phyloP scores from a whole-genome alignment of 2,888 invertebrate genomes.

The Cyaniris semiargus region DNA sequence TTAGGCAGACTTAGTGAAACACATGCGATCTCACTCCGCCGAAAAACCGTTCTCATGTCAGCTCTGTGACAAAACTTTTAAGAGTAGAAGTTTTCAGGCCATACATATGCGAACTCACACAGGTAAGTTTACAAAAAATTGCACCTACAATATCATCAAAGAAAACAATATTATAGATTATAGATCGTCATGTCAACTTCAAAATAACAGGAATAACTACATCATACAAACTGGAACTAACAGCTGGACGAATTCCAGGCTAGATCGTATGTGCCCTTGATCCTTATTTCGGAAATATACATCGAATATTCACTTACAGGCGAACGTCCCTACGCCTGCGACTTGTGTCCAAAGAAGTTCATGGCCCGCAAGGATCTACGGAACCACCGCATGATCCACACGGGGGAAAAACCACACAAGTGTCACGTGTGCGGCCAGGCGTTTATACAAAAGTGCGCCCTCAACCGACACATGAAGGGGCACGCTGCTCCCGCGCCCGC shows the following conservation, averaged over 20 bases:
- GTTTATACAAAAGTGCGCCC: slow-evolving; percentile 94
- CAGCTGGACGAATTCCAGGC: too few species aligned
- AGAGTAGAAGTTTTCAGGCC: slow-evolving; percentile 90
- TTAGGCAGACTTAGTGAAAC: slow-evolving; percentile 71
- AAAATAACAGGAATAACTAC: too few species aligned
- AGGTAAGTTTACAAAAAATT: slow-evolving; percentile 62
- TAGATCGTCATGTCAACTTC: too few species aligned
- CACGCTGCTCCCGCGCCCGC: slow-evolving; percentile 41
- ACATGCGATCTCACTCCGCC: slow-evolving; percentile 85
- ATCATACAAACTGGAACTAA: too few species aligned
- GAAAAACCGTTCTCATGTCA: slow-evolving; percentile 92
- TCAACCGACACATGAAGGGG: slow-evolving; percentile 94
- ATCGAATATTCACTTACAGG: slow-evolving; percentile 53
- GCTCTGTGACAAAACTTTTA: slow-evolving; percentile 92
- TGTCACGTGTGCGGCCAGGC: slow-evolving; percentile 93
- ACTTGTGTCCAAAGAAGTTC: slow-evolving; percentile 93
- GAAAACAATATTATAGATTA: too few species aligned
- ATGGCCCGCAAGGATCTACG: slow-evolving; percentile 95
- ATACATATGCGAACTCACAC: slow-evolving; percentile 92
- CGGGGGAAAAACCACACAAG: slow-evolving; percentile 94
- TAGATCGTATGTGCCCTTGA: too few species aligned
- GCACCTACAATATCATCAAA: neutral
- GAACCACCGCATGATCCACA: slow-evolving; percentile 95
- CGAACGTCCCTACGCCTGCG: slow-evolving; percentile 90
- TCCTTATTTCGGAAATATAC: too few species aligned